phyloP scores from a whole-genome alignment of 2,888 invertebrate genomes.

The Synanthedon formicaeformis region DNA sequence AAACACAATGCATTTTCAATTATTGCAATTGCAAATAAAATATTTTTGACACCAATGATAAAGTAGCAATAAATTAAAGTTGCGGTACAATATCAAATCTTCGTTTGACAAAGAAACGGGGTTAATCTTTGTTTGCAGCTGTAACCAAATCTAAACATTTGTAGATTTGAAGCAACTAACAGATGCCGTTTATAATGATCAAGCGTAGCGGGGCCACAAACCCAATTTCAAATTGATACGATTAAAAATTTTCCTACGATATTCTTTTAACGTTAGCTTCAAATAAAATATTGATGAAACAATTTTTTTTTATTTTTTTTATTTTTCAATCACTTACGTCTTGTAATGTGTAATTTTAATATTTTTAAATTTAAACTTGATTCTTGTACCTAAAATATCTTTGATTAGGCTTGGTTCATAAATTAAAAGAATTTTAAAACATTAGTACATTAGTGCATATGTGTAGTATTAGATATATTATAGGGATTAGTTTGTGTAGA shows the following conservation, averaged over 20 bases:
- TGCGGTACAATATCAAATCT: neutral
- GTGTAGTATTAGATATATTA: too few species aligned
- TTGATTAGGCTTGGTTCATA: too few species aligned
- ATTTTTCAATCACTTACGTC: too few species aligned
- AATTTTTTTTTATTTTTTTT: too few species aligned
- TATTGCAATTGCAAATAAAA: neutral
- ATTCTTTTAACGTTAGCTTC: neutral
- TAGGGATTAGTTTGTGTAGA: too few species aligned
- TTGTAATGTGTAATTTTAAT: too few species aligned
- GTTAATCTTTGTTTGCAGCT: neutral
- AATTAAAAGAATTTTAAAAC: too few species aligned
- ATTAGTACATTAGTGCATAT: too few species aligned
- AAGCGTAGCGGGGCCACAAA: constrained; percentile 63
- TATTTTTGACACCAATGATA: neutral
- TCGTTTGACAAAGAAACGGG: neutral
- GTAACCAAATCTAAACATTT: neutral
- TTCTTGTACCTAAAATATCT: too few species aligned
- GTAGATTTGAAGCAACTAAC: constrained; percentile 31
- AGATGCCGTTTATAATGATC: constrained; percentile 45
- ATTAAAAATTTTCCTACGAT: neutral
- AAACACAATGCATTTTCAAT: too few species aligned
- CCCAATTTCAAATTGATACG: constrained; percentile 39
- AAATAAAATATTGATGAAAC: too few species aligned
- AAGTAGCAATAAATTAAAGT: neutral
- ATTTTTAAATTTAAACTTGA: too few species aligned